A percentile compares a stretch with the other conserved stretches of the same genome.
These are phyloP conservation scores for Morone saxatilis DNA, from an alignment of 2,113 vertebrate species.

Conservation along the genomic window DNA sequence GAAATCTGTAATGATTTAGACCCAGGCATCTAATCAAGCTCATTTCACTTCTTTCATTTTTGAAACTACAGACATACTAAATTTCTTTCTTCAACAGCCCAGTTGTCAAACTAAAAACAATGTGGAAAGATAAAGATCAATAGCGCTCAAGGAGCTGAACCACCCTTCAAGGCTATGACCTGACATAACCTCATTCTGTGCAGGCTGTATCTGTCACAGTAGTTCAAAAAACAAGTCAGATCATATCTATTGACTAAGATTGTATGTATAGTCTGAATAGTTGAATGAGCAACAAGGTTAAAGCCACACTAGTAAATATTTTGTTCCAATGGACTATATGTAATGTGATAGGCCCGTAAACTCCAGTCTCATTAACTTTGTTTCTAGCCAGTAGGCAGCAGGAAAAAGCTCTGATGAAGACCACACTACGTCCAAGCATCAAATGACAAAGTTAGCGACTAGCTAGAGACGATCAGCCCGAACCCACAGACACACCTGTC, in stretches of 20 bases:
- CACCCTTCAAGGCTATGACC: not conserved
- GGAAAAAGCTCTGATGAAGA: not conserved
- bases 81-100: not conserved
- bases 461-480: too few relatives aligned
- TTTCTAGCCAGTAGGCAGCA: not conserved
- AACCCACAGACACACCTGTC: too few relatives aligned
- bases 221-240: not conserved
- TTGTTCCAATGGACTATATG: not conserved
- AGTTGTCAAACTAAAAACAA: conserved; percentile 4
- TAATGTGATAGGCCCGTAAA: not conserved
- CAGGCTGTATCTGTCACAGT: not conserved
- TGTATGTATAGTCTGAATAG: not conserved
- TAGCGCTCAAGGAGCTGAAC: not conserved
- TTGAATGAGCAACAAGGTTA: not conserved
- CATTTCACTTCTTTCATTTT: not conserved
- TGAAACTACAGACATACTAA: not conserved
- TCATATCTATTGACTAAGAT: not conserved
- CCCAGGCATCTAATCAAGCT: conserved; percentile 12
- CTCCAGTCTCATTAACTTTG: not conserved
- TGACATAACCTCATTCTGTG: not conserved
- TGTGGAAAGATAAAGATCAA: not conserved
- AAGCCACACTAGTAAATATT: not conserved
- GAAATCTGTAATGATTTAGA: conserved; percentile 1
- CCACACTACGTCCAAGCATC: too few relatives aligned
- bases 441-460: too few relatives aligned